phyloP scores from a whole-genome alignment of 2,797 vertebrate species.

The Gouania willdenowi region DNA sequence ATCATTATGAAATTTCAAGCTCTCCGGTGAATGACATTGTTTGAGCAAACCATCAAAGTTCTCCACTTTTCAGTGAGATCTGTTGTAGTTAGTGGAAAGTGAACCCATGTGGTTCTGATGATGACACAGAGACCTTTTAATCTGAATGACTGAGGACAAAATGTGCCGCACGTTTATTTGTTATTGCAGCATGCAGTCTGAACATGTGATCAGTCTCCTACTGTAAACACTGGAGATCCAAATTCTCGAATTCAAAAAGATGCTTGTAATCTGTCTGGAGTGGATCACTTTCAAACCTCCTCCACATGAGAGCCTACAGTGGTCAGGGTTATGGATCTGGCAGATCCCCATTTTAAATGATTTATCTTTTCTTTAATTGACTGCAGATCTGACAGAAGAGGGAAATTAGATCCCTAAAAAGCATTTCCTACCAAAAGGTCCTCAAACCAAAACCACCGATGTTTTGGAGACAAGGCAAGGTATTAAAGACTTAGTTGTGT shows the following conservation, averaged over 20 bases:
- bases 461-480: too few species aligned
- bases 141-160: too few species aligned
- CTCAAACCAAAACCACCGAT: not conserved
- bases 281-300: too few species aligned
- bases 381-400: constrained; percentile 14
- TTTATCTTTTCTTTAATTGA: constrained; percentile 8
- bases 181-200: not conserved
- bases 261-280: constrained; percentile 6
- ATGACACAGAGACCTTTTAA: not conserved
- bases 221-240: not conserved
- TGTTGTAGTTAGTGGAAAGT: not conserved
- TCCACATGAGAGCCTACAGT: too few species aligned
- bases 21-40: not conserved
- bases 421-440: constrained; percentile 3
- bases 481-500: too few species aligned
- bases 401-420: constrained; percentile 21
- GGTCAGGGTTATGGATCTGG: too few species aligned
- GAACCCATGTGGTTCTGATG: not conserved
- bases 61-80: not conserved
- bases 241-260: constrained; percentile 8
- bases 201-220: not conserved
- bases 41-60: not conserved
- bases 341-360: too few species aligned
- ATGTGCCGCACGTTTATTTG: too few species aligned
- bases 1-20: constrained; percentile 9